A percentile compares a stretch with the other conserved stretches of the same genome.
These are phyloP conservation scores for Ginglymostoma cirratum DNA, from an alignment of 2,113 vertebrate genomes.

Conservation along the genomic window DNA sequence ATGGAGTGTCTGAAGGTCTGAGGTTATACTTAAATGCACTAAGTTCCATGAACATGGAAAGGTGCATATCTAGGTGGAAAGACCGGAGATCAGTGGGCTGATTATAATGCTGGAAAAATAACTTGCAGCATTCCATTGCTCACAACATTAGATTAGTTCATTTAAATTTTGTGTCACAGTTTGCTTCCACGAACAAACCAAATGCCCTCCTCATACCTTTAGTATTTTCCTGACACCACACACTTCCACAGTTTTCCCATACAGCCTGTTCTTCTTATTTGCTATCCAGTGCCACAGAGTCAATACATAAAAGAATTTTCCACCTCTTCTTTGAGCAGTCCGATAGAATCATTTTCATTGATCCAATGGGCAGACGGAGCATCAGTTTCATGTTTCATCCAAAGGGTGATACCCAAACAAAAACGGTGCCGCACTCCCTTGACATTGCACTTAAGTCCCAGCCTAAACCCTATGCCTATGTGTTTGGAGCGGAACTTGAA, in stretches of 20 bases:
- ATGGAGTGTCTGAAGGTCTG: not conserved
- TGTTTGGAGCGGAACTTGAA: too few species aligned
- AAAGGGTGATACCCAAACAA: too few species aligned
- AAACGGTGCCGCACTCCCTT: too few species aligned
- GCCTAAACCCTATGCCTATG: too few species aligned
- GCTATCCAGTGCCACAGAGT: not conserved
- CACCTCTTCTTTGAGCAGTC: too few species aligned
- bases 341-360: too few species aligned
- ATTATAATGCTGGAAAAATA: not conserved
- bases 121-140: not conserved
- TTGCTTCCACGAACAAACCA: not conserved
- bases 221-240: not conserved
- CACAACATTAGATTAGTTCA: too few species aligned
- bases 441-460: too few species aligned
- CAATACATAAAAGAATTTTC: too few species aligned
- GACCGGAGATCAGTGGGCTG: not conserved
- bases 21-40: not conserved
- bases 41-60: not conserved
- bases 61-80: not conserved
- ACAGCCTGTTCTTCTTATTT: not conserved
- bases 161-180: not conserved
- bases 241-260: not conserved
- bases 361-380: too few species aligned
- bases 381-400: too few species aligned
- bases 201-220: not conserved